Evolutionary conservation across 2,113 vertebrate genomes (phyloP), one percentile per base, ranked within the genome.

Genomic region (Pelecanoides urinatrix): DNA sequence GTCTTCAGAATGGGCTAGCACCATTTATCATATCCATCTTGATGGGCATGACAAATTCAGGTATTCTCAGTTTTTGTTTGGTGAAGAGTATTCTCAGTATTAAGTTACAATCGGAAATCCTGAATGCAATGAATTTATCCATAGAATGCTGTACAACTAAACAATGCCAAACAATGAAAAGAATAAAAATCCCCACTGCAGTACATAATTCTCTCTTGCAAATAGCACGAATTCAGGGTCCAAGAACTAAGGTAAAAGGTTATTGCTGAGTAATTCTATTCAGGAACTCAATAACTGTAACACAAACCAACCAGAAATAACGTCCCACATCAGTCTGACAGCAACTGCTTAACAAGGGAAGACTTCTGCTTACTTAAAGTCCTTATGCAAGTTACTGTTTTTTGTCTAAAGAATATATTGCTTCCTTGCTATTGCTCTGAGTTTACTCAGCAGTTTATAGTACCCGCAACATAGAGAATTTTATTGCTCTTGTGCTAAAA

Each of bases 401-500:
- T 92, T 89, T 86, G 22, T 61, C 55, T 81, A 38, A 76, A 68
- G 42, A 93, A 90, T 62, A 34, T 96, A 97, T 96, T 96, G 96
- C 96, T 95, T 91, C 53, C 92, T 93, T 50, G 65, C 85, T 96
- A 83, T 91, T 96, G 96, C 92, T 96, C 62, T 73, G 45, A 92
- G 70, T 81, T 86, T 76, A 81, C 65, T 88, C 73, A 92, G 75
- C 36, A 83, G 56, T 91, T 96, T 90, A 79, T 32, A 92, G 52
- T 63, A 95, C 63, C 79, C 3, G 30, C 59, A 86, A 88, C 40
- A 88, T 14, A 22, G 40, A 92, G 45, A 53, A 95, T 72, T 91
- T 95, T 97, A 97, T 97, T 97, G 95, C 96, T 97, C 4, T 95
- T 94, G 80, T 61, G 65, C 80, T 90, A 76, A 86, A 92, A 94